phyloP scores from a whole-genome alignment of 2,888 invertebrate genomes.

The Limnephilus marmoratus region DNA sequence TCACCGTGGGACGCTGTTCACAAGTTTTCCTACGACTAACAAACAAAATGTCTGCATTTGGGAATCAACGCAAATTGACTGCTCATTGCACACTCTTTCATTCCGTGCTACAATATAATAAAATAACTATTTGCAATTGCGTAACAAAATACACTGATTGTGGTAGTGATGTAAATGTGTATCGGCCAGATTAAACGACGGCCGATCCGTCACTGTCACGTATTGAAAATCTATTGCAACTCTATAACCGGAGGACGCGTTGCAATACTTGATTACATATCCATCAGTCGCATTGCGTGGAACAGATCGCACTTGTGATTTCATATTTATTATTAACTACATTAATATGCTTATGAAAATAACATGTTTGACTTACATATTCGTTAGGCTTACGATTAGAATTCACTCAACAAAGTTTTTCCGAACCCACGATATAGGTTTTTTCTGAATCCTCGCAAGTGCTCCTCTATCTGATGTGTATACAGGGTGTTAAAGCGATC shows the following conservation, averaged over 20 bases:
- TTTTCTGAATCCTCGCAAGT: too few species aligned
- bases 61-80: not conserved
- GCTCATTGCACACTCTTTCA: not conserved
- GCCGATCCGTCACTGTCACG: constrained; percentile 26
- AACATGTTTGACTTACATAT: too few species aligned
- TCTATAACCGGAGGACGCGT: constrained; percentile 4
- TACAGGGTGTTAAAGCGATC: too few species aligned
- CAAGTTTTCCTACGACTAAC: not conserved
- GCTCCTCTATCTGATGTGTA: too few species aligned
- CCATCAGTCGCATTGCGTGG: not conserved
- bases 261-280: not conserved
- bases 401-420: too few species aligned
- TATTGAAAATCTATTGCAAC: constrained; percentile 27
- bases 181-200: not conserved
- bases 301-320: not conserved
- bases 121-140: not conserved
- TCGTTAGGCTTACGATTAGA: too few species aligned
- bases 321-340: not conserved
- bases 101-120: not conserved
- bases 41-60: not conserved
- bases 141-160: constrained; percentile 12
- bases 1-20: too few species aligned
- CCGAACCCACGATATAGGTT: too few species aligned
- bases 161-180: constrained; percentile 6
- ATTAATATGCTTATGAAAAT: too few species aligned